Evolutionary conservation across 2,113 vertebrate genomes (phyloP), one percentile per base, ranked within the genome.

Genomic region (Lasiurus cinereus): DNA sequence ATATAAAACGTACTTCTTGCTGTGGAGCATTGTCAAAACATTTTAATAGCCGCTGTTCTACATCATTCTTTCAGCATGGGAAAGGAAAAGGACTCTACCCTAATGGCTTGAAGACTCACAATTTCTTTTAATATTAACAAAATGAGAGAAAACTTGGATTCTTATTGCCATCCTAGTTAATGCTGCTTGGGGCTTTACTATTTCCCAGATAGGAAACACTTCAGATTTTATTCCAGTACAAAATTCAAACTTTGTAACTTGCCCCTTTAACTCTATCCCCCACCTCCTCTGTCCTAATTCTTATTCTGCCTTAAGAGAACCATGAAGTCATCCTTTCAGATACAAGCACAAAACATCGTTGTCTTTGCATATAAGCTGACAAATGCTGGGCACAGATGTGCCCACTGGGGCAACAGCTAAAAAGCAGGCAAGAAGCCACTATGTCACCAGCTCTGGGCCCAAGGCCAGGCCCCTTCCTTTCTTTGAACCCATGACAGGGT

Each of bases 261-360:
- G 33, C 56, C 48, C 72, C 48, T 95, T 87, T 74, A 84, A 94
- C 54, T 59, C 82, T 29, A 66, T 73, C 67, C 73, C 29, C 46
- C 84, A n/a, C 80, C 43, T 85, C 90, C 73, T 79, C 77, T 5
- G 3, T 52, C 29, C 84, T 77, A 54, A 89, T 74, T 88, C 70
- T 90, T 88, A 73, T 66, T 93, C 88, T 1, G 16, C 39, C 67
- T 48, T 66, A 69, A 94, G 96, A 83, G 96, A 91, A 83, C 70
- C 78, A 95, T 97, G 95, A 97, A 87, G 92, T 97, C 97, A 97
- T 97, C 83, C 0, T 64, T 94, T 93, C 9, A 7, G 86, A 92
- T 87, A 39, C 69, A 77, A 74, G 24, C 88, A 97, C 95, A 97
- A 94, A 90, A 2, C 36, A 69, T 24, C 93, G 93, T 96, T 97